Evolutionary conservation across 1,140 invertebrate genomes (phyloP), one percentile per base, ranked within the genome.

Genomic region (Paraescarpia echinospica): DNA sequence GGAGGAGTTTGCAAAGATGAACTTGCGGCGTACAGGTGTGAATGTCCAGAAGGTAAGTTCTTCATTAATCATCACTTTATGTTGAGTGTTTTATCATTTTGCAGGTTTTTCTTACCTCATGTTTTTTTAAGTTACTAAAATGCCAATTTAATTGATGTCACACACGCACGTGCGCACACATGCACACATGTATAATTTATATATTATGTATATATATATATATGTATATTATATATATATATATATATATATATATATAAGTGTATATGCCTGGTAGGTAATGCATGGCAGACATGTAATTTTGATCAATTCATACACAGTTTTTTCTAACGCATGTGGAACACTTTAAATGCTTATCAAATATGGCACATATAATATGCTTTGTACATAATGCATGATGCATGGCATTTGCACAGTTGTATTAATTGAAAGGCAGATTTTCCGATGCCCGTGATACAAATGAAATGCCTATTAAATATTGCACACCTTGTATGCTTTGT

Each of bases 1-100:
- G 91, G 91, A 48, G 91, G 91, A 6, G n/a, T 31, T 31, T 91
- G 91, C 9, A 34, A 48, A 14, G 91, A 91, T 77, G 59, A 77
- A 12, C 2, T 77, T 77, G 59, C 8, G 59, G 0, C 9, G 2
- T 77, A 77, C 59, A 77, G 22, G 59, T 77, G 59, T 77, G 22
- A 77, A 77, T 77, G 59, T 77, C 59, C 59, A 77, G 59, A 77
- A 77, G 59, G 59, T 77, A 77, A 18, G 59, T 77, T 77, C 59
- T 77, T 77, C 27, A 41, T 4, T 4, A 41, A 41, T 41, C 12
- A 41, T 41, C 4, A 22, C 22, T 27, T 77, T 77, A 18, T 77
- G 27, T 77, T 27, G 2, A 27, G 22, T 77, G 48, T 51, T 8
- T 51, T 51, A 51, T 51, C 18, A 51, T 51, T 51, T 51, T 51